Evolutionary conservation across 2,113 vertebrate genomes (phyloP), one percentile per base, ranked within the genome.

Genomic region (Hystrix brachyura): DNA sequence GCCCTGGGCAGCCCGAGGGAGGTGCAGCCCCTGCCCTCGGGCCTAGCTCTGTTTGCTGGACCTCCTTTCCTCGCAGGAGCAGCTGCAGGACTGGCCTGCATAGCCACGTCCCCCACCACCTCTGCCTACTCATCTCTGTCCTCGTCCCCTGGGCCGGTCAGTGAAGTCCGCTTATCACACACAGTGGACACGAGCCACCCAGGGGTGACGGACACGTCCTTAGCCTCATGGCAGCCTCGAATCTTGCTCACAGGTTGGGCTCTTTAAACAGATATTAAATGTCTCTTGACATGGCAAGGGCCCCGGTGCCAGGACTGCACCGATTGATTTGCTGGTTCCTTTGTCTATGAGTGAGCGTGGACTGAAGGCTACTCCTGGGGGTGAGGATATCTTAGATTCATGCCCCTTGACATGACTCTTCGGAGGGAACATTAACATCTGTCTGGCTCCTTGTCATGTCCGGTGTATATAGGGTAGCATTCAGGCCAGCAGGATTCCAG

Each of bases 81-180:
- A 87, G 27, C 38, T 29, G 5, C 29, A 3, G 32, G 46, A 29
- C 29, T 38, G 32, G 9, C 0, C 8, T 51, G 11, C 0, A 0
- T 43, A 62, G 12, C 9, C 3, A 18, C 3, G 7, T 53, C 71
- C 29, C 34, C 32, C 5, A 2, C 19, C n/a, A 19, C 7, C 19
- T 25, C 32, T 72, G n/a, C 29, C 46, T 32, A 76, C 34, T 25
- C 38, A 3, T 29, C 23, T 34, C 13, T 15, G 13, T 43, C 13
- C 80, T 79, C 29, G 15, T 80, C 43, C 67, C 27, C 89, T 34
- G 46, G 1, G 34, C 38, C 17, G 2, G 9, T 15, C 43, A 5
- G 29, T 46, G 13, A 3, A 6, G 43, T 46, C 27, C 46, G 18
- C 27, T 27, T 18, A 11, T 34, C 18, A 71, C 3, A 6, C 23